Evolutionary conservation across 2,888 invertebrate genomes (phyloP).

Genomic region (Eupeodes latifasciatus): DNA sequence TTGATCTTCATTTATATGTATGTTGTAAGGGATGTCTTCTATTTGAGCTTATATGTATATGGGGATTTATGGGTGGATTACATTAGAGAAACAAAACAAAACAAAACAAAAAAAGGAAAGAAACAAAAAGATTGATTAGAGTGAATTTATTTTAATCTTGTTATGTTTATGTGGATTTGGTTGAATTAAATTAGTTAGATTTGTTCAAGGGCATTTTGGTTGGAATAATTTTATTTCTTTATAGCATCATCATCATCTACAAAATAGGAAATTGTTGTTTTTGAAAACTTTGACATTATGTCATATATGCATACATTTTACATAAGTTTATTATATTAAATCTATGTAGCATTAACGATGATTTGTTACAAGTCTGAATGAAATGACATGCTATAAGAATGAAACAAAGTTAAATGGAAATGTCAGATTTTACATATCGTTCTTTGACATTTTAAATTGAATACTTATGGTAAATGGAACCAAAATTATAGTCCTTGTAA

Average conservation of each 20-base stretch:
- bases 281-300: too few relatives aligned
- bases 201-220: neutral
- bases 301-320: too few relatives aligned
- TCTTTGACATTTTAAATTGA: too few relatives aligned
- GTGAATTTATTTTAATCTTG: conserved; percentile 6
- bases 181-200: conserved; percentile 2
- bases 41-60: neutral
- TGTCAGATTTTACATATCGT: too few relatives aligned
- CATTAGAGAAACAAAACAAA: neutral
- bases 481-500: too few relatives aligned
- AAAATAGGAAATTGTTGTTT: too few relatives aligned
- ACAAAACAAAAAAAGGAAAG: neutral
- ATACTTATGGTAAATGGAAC: too few relatives aligned
- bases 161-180: neutral
- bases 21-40: neutral
- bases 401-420: too few relatives aligned
- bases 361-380: too few relatives aligned
- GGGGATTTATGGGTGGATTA: neutral
- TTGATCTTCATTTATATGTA: conserved; percentile 16
- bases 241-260: neutral
- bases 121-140: conserved; percentile 7
- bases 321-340: too few relatives aligned
- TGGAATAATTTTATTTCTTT: neutral
- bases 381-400: too few relatives aligned
- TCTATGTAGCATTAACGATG: too few relatives aligned